Percentiles rank a stretch among this genome's conserved stretches.
phyloP scores from a whole-genome alignment of 1,140 invertebrate genomes.

The Delia radicum region DNA sequence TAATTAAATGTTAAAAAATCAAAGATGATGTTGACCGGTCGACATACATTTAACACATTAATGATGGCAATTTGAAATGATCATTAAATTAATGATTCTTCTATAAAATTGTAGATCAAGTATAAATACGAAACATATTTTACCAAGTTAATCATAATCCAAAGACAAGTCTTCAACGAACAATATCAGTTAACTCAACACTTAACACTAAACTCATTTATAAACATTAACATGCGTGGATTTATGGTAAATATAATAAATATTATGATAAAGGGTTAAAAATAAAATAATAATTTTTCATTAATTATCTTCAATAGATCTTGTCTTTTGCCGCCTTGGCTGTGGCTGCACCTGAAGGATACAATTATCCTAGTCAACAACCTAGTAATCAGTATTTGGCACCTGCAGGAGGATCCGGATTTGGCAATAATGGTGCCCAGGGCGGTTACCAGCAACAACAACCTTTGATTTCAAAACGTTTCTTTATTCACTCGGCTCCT shows the following conservation, averaged over 20 bases:
- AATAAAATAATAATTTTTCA: too few species aligned
- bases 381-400: slow-evolving; percentile 17
- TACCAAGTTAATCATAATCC: neutral
- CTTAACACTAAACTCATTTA: neutral
- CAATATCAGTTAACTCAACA: neutral
- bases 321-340: slow-evolving; percentile 16
- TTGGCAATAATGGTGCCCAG: neutral
- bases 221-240: neutral
- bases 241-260: neutral
- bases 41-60: too few species aligned
- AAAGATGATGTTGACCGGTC: too few species aligned
- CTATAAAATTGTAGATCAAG: neutral
- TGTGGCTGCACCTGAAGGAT: slow-evolving; percentile 26
- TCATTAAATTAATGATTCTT: too few species aligned
- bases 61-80: too few species aligned
- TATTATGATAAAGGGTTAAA: too few species aligned
- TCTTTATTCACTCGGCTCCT: slow-evolving; percentile 32
- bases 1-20: too few species aligned
- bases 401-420: neutral
- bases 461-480: slow-evolving; percentile 31
- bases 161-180: neutral
- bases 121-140: neutral
- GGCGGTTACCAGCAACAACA: slow-evolving; percentile 17
- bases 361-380: slow-evolving; percentile 24
- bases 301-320: too few species aligned